Percentiles rank a stretch among this genome's conserved stretches.
These are phyloP conservation scores for Oligia latruncula DNA, from an alignment of 2,888 invertebrate genomes.

Conservation along the genomic window DNA sequence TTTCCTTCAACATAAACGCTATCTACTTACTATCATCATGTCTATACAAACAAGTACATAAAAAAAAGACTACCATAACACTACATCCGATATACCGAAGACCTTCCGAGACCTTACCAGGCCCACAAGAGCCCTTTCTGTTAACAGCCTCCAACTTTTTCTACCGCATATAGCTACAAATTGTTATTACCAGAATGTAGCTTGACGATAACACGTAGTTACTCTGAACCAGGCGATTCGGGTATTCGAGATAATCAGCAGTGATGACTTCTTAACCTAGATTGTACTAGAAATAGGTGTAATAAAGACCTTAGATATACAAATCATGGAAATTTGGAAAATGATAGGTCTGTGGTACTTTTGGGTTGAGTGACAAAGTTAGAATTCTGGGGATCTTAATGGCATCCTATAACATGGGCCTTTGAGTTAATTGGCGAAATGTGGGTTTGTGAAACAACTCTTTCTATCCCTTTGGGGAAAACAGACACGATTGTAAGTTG, in stretches of 20 bases:
- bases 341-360: slow-evolving; percentile 22
- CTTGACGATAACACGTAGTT: slow-evolving; percentile 67
- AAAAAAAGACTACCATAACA: slow-evolving; percentile 28
- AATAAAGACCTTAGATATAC: slow-evolving; percentile 30
- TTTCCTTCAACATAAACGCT: neutral
- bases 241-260: slow-evolving; percentile 53
- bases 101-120: slow-evolving; percentile 47
- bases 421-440: slow-evolving; percentile 3
- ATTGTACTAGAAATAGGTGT: slow-evolving; percentile 41
- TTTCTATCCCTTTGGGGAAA: neutral
- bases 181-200: slow-evolving; percentile 70
- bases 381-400: neutral
- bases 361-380: neutral
- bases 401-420: neutral
- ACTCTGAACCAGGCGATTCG: slow-evolving; percentile 43
- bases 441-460: neutral
- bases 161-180: slow-evolving; percentile 63
- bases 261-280: slow-evolving; percentile 55
- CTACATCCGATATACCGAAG: slow-evolving; percentile 34
- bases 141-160: slow-evolving; percentile 68
- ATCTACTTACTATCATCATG: slow-evolving; percentile 24
- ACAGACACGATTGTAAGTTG: neutral
- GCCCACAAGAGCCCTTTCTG: slow-evolving; percentile 65
- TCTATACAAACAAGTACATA: slow-evolving; percentile 16
- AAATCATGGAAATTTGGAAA: slow-evolving; percentile 38